Base-by-base conservation (phyloP, 2,113 vertebrate genomes). In the Pampusana beccarii region DNA sequence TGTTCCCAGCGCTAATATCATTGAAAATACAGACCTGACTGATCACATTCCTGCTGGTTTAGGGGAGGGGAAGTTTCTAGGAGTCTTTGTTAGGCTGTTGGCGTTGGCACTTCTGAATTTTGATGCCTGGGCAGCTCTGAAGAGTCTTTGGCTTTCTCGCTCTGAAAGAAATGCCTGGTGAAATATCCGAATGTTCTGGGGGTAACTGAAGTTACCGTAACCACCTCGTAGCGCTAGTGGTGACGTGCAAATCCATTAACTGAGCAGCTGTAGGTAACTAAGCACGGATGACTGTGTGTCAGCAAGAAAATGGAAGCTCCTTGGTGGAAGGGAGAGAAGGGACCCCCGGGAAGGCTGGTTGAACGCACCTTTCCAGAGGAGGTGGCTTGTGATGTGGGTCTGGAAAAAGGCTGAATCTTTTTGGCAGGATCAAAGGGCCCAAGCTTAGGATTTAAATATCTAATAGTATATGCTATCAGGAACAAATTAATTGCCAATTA, bases 21-120 rank as follows among this genome's bases (percentile, higher is more conserved):
- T 26, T 70, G n/a, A 56, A 90, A 46, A 50, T 3, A 10, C 33
- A 31, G 73, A 23, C 12, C 67, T 77, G 58, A 17, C 33, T 18
- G 60, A 7, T 46, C 1, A 0, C 9, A 7, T 65, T 28, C 10
- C n/a, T 42, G n/a, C 31, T 17, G 1, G 4, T 16, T 60, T 9
- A 24, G 73, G 34, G 54, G 23, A 44, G 16, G 40, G 11, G 24
- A 16, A 19, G 29, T 34, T 65, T 24, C 50, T 5, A 5, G 73
- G 16, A 71, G 86, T 3, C 38, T 60, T 44, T 14, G 51, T 36
- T 20, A 9, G 46, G 56, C 16, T 18, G 11, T 4, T 44, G 50
- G 5, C 0, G 1, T 60, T 66, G 1, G 0, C 12, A 3, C 18
- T 56, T 17, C 5, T 9, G 28, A 4, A 0, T 31, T 66, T 74